A percentile compares a stretch with the other conserved stretches of the same genome.
These are phyloP conservation scores for Ips nitidus DNA, from an alignment of 1,140 invertebrate genomes.

Conservation along the genomic window DNA sequence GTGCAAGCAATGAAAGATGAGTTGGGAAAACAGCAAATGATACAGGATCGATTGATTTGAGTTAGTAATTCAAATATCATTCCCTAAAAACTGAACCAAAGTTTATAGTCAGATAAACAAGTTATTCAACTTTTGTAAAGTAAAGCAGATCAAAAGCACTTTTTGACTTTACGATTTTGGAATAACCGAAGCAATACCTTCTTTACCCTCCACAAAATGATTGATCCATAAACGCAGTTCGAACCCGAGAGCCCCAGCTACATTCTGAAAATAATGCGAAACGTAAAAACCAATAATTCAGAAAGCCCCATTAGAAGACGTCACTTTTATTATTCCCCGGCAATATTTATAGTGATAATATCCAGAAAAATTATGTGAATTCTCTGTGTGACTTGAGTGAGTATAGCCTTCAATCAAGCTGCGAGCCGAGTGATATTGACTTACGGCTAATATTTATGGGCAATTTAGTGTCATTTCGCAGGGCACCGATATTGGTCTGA, in stretches of 20 bases:
- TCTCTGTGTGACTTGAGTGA: conserved; percentile 41
- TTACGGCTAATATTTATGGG: conserved; percentile 51
- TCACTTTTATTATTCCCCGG: conserved; percentile 32
- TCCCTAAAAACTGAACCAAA: no score
- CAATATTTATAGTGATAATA: conserved; percentile 37
- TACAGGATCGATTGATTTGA: no score
- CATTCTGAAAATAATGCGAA: conserved; percentile 21
- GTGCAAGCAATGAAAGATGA: no score
- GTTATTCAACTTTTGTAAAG: no score
- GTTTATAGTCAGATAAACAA: no score
- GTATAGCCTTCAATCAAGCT: conserved; percentile 46
- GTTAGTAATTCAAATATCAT: no score
- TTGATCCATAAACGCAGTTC: neutral
- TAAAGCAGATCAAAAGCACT: no score
- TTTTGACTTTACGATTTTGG: no score
- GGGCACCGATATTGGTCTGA: conserved; percentile 52
- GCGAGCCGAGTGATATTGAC: conserved; percentile 47
- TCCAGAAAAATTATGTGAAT: conserved; percentile 40
- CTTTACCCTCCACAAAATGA: neutral
- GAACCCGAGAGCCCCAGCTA: neutral
- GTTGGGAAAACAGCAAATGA: no score
- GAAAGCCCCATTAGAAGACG: conserved; percentile 33
- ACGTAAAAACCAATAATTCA: conserved; percentile 27
- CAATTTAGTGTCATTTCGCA: conserved; percentile 51
- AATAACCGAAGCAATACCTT: no score